Evolutionary conservation across 2,888 invertebrate species (phyloP), one percentile per base, ranked within the genome.

Genomic region (Nebria salina): DNA sequence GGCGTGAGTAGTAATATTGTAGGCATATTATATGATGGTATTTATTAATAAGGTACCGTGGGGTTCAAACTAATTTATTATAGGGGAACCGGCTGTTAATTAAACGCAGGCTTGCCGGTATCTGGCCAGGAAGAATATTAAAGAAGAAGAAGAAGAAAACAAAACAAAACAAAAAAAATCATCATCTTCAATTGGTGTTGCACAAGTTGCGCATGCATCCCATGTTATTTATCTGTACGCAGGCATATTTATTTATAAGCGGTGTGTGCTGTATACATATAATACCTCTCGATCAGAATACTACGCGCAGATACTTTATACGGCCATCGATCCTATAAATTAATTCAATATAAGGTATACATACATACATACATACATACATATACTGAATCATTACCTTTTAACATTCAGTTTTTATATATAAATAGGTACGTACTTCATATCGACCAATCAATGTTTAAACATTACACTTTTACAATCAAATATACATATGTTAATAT

Each of bases 101-200:
- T 70, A 70, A 70, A 70, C 20, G 13, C 34, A 54, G 54, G 54
- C 54, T 11, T 54, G 13, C 54, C 54, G 54, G 54, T 34, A 34
- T 34, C 34, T 34, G 34, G 34, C 1, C 34, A 34, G 34, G 34
- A 34, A 34, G 34, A 34, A 34, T 34, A 34, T 5, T 34, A 1
- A 54, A 43, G 43, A 43, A 43, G 43, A 43, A 43, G 43, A 43
- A n/a, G n/a, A n/a, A n/a, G n/a, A n/a, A n/a, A 43, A 9, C 6
- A 8, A 43, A 9, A 43, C 9, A 43, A 20, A 20, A 34, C 5
- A 8, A 54, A 54, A 54, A 70, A 70, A 70, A 70, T 26, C 70
- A 70, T 26, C 70, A 20, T 70, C 70, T 70, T 70, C 70, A 70
- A 70, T 70, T 70, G n/a, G 34, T 70, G 70, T 70, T 70, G 15